These are phyloP conservation scores for Hypolimnas misippus DNA, from an alignment of 2,888 invertebrate genomes.

Conservation along the genomic window DNA sequence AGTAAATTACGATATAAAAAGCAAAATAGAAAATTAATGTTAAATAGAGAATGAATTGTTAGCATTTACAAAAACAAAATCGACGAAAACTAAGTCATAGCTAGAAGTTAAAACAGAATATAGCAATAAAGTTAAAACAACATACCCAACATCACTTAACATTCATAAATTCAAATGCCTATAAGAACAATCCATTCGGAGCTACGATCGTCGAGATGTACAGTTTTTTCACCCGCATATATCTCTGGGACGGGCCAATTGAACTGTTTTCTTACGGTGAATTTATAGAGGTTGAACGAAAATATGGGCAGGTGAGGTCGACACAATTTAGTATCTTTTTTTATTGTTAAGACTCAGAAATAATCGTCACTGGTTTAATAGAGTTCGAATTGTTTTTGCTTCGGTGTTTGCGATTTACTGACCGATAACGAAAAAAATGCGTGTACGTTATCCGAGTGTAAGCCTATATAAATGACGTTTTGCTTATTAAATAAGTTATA, in stretches of 20 bases:
- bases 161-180: constrained; percentile 42
- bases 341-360: constrained; percentile 5
- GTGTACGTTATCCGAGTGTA: no score
- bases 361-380: neutral
- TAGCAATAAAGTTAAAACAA: neutral
- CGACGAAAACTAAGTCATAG: no score
- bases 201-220: constrained; percentile 44
- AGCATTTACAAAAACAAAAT: no score
- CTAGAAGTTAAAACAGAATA: neutral
- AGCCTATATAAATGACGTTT: no score
- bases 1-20: no score
- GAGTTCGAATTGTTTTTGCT: neutral
- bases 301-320: constrained; percentile 45
- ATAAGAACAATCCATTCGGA: constrained; percentile 40
- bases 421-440: no score
- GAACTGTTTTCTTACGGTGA: constrained; percentile 76
- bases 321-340: constrained; percentile 19
- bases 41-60: no score
- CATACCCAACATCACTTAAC: constrained; percentile 19
- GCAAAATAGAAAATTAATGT: no score
- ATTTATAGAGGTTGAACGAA: constrained; percentile 62
- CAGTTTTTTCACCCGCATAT: constrained; percentile 71
- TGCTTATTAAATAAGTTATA: no score
- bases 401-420: no score
- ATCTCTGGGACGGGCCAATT: constrained; percentile 72